Conservation (phyloP, 2,797 vertebrate species). For the Enoplosus armatus region DNA sequence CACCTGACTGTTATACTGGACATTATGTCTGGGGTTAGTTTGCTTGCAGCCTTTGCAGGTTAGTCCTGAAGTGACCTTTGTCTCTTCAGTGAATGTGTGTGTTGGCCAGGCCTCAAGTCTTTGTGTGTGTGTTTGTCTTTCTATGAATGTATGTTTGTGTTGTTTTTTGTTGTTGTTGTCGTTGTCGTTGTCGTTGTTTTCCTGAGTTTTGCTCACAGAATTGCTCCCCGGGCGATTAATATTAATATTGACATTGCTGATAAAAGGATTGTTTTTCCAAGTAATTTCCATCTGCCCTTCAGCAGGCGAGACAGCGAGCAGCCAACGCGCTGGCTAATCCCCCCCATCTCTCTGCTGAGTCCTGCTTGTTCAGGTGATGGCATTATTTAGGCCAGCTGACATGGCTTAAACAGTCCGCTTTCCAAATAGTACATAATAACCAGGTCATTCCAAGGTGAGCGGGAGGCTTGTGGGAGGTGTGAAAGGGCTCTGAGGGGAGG, state of each 20-base stretch:
- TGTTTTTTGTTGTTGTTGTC: conserved; percentile 16
- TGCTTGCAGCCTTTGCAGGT: conserved; percentile 24
- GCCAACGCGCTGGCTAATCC: conserved; percentile 66
- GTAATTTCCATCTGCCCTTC: conserved; percentile 80
- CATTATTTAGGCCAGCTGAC: conserved; percentile 72
- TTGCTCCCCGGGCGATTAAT: conserved; percentile 74
- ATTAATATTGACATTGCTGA: conserved; percentile 79
- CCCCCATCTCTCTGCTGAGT: conserved; percentile 50
- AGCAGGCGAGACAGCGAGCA: conserved; percentile 64
- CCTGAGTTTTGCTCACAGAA: conserved; percentile 56
- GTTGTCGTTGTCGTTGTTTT: conserved; percentile 26
- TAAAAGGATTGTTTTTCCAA: conserved; percentile 75
- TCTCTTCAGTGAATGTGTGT: conserved; percentile 23
- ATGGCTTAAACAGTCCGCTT: conserved; percentile 60
- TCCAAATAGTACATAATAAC: conserved; percentile 57
- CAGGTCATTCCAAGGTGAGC: conserved; percentile 69
- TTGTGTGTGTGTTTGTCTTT: conserved; percentile 49
- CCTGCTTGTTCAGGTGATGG: conserved; percentile 74
- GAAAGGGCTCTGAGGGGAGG: conserved; percentile 44
- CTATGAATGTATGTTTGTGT: conserved; percentile 40
- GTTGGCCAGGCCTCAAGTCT: conserved; percentile 6
- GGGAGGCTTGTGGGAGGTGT: neutral
- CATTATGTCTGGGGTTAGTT: neutral
- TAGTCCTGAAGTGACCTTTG: conserved; percentile 54
- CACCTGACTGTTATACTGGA: neutral